phyloP scores from a whole-genome alignment of 53 echinoderm and acorn worm genomes.

The Holothuria leucospilota region DNA sequence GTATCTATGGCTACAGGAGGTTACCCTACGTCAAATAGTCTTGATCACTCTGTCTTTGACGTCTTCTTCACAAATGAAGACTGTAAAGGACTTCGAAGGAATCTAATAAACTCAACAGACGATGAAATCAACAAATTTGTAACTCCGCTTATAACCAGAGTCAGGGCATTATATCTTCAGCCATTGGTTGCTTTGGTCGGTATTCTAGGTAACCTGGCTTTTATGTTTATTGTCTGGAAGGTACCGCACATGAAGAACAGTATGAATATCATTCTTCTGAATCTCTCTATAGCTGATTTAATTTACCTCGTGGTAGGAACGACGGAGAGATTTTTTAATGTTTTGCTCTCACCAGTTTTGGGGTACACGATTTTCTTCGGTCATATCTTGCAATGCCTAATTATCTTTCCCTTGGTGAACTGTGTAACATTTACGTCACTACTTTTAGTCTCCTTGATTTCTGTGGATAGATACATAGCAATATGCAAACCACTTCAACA shows the following conservation, averaged over 20 bases:
- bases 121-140: not conserved
- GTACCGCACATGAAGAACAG: conserved; percentile 1
- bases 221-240: conserved; percentile 12
- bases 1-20: too few species aligned
- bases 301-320: not conserved
- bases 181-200: not conserved
- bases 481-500: not conserved
- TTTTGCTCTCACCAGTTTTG: not conserved
- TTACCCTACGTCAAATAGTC: too few species aligned
- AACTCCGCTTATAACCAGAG: not conserved
- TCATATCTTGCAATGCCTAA: not conserved
- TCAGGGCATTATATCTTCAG: not conserved
- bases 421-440: not conserved
- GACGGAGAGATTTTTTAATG: not conserved
- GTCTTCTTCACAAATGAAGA: not conserved
- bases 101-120: not conserved
- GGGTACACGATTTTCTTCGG: conserved; percentile 8
- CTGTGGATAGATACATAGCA: conserved; percentile 7
- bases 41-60: too few species aligned
- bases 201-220: conserved; percentile 1
- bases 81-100: not conserved
- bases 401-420: not conserved
- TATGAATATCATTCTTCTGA: conserved; percentile 10
- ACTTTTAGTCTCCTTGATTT: not conserved
- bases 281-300: not conserved